phyloP scores from a whole-genome alignment of 2,888 invertebrate species.

The Pheosia tremula region DNA sequence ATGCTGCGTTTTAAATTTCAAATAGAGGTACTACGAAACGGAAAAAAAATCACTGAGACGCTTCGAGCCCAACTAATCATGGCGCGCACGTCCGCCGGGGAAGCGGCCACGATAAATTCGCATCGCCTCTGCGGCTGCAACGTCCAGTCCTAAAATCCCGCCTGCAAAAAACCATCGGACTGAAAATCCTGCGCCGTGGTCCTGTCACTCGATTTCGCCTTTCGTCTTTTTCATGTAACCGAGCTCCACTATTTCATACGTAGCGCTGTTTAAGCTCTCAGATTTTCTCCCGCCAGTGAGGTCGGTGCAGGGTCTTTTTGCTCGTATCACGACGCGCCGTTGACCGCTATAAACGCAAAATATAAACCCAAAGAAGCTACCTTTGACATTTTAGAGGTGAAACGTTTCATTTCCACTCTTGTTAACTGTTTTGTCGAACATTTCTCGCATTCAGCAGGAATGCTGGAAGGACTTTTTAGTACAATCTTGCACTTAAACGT shows the following conservation, averaged over 20 bases:
- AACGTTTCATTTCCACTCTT: slow-evolving; percentile 74
- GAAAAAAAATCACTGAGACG: slow-evolving; percentile 58
- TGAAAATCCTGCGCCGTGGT: slow-evolving; percentile 79
- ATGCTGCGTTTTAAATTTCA: slow-evolving; percentile 22
- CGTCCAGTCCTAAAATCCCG: slow-evolving; percentile 72
- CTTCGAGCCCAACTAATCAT: slow-evolving; percentile 69
- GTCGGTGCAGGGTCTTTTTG: slow-evolving; percentile 71
- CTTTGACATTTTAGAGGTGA: slow-evolving; percentile 81
- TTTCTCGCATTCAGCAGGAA: slow-evolving; percentile 57
- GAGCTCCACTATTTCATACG: slow-evolving; percentile 83
- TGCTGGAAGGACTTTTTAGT: slow-evolving; percentile 47
- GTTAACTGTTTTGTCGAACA: slow-evolving; percentile 64
- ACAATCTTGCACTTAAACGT: slow-evolving; percentile 13
- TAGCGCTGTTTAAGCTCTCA: slow-evolving; percentile 83
- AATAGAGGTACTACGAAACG: slow-evolving; percentile 23
- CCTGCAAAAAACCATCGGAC: slow-evolving; percentile 77
- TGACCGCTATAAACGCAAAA: slow-evolving; percentile 83
- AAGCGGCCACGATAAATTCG: slow-evolving; percentile 73
- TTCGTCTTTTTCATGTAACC: slow-evolving; percentile 84
- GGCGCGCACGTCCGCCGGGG: slow-evolving; percentile 60
- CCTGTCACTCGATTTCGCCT: slow-evolving; percentile 82
- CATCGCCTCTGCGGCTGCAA: slow-evolving; percentile 66
- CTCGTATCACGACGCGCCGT: slow-evolving; percentile 72
- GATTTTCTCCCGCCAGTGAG: slow-evolving; percentile 80
- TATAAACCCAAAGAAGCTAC: slow-evolving; percentile 81